phyloP scores from a whole-genome alignment of 2,113 vertebrate species.

The Stercorarius parasiticus region DNA sequence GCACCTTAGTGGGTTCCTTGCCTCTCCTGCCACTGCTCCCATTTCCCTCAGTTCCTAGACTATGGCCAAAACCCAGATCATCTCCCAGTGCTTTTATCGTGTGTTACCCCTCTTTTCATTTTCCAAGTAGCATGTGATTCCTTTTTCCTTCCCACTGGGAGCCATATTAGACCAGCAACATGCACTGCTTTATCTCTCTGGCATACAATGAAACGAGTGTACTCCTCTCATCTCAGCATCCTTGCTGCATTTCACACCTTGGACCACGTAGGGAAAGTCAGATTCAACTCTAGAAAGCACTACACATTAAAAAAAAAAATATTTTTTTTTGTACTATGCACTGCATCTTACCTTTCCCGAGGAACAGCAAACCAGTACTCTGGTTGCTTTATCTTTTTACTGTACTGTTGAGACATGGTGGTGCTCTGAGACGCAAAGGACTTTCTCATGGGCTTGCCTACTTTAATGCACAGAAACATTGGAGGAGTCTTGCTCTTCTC shows the following conservation, averaged over 20 bases:
- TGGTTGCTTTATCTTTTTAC: slow-evolving; percentile 82
- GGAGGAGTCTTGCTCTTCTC: slow-evolving; percentile 96
- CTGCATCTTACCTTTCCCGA: slow-evolving; percentile 85
- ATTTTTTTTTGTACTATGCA: background rate
- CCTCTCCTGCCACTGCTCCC: background rate
- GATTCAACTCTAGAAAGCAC: background rate
- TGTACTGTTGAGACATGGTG: slow-evolving; percentile 81
- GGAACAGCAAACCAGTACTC: slow-evolving; percentile 99
- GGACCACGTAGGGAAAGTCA: background rate
- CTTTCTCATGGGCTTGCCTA: slow-evolving; percentile 97
- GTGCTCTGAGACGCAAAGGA: slow-evolving; percentile 86
- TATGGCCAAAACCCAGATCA: background rate
- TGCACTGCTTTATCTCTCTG: background rate
- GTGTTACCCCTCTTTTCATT: background rate
- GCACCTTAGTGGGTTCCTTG: background rate
- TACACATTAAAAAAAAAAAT: background rate
- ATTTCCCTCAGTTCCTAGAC: background rate
- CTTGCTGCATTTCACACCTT: background rate
- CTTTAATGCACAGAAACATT: slow-evolving; percentile 98
- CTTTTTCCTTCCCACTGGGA: background rate
- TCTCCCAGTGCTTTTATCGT: background rate
- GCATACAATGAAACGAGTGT: background rate
- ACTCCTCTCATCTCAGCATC: background rate
- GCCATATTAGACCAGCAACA: background rate
- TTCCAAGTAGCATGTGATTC: background rate